phyloP scores from a whole-genome alignment of 2,113 vertebrate genomes.

The Sebastes schlegelii region DNA sequence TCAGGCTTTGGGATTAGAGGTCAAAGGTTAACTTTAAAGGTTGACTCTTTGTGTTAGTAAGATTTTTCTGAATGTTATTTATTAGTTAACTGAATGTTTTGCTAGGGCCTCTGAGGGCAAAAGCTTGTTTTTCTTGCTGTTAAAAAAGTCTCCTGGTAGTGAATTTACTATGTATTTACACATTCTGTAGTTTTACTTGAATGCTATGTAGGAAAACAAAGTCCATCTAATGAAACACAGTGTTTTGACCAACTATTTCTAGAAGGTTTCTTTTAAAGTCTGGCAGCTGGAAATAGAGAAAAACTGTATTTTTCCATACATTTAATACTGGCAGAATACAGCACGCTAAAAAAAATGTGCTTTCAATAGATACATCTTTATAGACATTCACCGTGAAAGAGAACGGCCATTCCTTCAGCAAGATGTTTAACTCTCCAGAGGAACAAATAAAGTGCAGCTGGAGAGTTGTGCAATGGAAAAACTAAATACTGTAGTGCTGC shows the following conservation, averaged over 20 bases:
- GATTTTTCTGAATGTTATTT: not conserved
- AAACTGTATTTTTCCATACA: not conserved
- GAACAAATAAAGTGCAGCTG: constrained; percentile 61
- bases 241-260: not conserved
- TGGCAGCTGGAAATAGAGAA: constrained; percentile 21
- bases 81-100: constrained; percentile 8
- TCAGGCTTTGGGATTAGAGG: not conserved
- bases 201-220: not conserved
- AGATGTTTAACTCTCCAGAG: constrained; percentile 10
- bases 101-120: not conserved
- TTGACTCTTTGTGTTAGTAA: not conserved
- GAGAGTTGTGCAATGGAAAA: constrained; percentile 70
- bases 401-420: not conserved
- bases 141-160: not conserved
- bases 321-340: constrained; percentile 13
- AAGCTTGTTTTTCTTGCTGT: not conserved
- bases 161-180: not conserved
- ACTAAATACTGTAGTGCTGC: constrained; percentile 18
- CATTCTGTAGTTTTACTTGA: not conserved
- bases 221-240: not conserved
- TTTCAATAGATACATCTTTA: constrained; percentile 7
- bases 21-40: not conserved
- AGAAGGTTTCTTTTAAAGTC: not conserved
- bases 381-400: constrained; percentile 6
- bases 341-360: not conserved